A percentile compares a stretch with the other conserved stretches of the same genome.
Conservation (phyloP, 2,888 invertebrate genomes). For the Brachyopa scutellaris region DNA sequence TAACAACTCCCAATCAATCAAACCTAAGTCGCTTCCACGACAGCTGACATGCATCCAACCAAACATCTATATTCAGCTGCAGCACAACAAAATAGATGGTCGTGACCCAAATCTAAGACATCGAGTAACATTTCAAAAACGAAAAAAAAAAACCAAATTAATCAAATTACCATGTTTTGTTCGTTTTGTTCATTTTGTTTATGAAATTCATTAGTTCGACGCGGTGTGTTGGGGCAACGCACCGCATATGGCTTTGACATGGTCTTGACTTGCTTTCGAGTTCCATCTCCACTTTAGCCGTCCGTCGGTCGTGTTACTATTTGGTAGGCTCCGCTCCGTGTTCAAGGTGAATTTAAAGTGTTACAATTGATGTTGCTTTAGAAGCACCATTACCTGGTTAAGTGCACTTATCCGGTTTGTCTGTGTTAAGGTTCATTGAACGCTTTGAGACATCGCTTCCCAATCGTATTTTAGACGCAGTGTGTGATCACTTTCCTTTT, state of each 20-base stretch:
- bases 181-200: constrained; percentile 17
- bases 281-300: constrained; percentile 18
- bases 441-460: constrained; percentile 51
- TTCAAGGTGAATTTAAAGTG: constrained; percentile 64
- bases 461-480: neutral
- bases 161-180: constrained; percentile 45
- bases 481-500: constrained; percentile 34
- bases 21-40: neutral
- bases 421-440: constrained; percentile 61
- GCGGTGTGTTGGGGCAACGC: constrained; percentile 59
- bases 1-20: too few species aligned
- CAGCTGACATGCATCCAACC: neutral
- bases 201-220: constrained; percentile 54
- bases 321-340: constrained; percentile 22
- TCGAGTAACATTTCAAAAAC: constrained; percentile 16
- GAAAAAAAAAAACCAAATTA: constrained; percentile 1
- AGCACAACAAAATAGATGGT: neutral
- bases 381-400: constrained; percentile 21
- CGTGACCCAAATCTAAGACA: too few species aligned
- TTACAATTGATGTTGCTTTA: constrained; percentile 28
- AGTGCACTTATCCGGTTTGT: constrained; percentile 29
- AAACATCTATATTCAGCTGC: too few species aligned
- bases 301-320: too few species aligned
- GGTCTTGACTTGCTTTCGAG: constrained; percentile 60
- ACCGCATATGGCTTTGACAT: constrained; percentile 61